Evolutionary conservation across 2,797 vertebrate species (phyloP), one percentile per base, ranked within the genome.

Genomic region (Dermochelys coriacea): DNA sequence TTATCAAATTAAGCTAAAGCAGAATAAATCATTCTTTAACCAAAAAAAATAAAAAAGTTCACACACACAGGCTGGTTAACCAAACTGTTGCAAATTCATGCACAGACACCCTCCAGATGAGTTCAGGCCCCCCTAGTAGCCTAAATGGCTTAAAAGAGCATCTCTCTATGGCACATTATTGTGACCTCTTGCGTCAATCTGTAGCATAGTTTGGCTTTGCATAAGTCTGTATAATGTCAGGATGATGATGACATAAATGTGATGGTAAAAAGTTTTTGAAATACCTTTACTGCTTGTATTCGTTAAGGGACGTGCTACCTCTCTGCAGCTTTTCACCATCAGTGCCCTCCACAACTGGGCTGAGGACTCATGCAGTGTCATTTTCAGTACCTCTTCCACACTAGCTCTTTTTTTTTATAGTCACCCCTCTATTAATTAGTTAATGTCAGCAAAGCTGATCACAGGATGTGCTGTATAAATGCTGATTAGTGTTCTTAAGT

Each of bases 181-280:
- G 47, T 71, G 29, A 8, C 11, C 68, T 45, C 37, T 84, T 37
- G 12, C 9, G 45, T 5, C 87, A 80, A 52, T 86, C 86, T 25
- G 80, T 52, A 84, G 82, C 55, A 41, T 77, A 0, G 49, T 51
- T 86, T 84, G 59, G 61, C 4, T 85, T 79, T 83, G 52, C 4
- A 0, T 2, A 27, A 87, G 37, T 83, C 91, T 89, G 5, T 37
- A 7, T 2, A 37, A 25, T 45, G 2, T 6, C 1, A 9, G 52
- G n/a, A 41, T 55, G 82, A 11, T 47, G 49, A 75, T 23, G 54
- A 18, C 5, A 21, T 52, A 50, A 3, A 59, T 5, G n/a, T 37
- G 19, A 55, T 87, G 52, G 51, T 75, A 27, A 75, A 45, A 74
- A 25, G 71, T 27, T 75, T 64, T 15, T 74, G 5, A 74, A 75